These are phyloP conservation scores for Hypomecis atomaria DNA, from an alignment of 2,888 invertebrate species.

Conservation along the genomic window DNA sequence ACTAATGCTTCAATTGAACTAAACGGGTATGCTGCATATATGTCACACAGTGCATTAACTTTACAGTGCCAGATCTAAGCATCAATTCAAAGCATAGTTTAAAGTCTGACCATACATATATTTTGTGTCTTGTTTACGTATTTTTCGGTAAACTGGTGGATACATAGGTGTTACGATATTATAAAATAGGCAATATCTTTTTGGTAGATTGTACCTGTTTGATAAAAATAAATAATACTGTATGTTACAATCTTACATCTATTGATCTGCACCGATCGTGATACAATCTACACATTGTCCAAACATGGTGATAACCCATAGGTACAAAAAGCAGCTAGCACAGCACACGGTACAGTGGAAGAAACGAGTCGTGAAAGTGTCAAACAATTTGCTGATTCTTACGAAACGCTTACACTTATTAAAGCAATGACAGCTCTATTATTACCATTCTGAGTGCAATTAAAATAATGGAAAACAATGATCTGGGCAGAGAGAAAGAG, in stretches of 20 bases:
- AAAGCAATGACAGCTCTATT: conserved; percentile 85
- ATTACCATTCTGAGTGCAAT: conserved; percentile 82
- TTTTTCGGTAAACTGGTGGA: neutral
- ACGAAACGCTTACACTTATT: conserved; percentile 82
- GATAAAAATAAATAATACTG: conserved; percentile 34
- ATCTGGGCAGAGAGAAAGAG: conserved; percentile 77
- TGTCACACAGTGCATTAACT: conserved; percentile 70
- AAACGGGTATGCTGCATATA: conserved; percentile 42
- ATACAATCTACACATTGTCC: conserved; percentile 73
- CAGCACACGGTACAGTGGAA: conserved; percentile 84
- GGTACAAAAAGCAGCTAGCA: conserved; percentile 85
- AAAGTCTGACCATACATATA: conserved; percentile 23
- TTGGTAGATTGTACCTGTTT: conserved; percentile 21
- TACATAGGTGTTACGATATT: conserved; percentile 10
- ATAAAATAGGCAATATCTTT: conserved; percentile 17
- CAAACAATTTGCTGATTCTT: conserved; percentile 80
- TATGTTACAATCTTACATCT: conserved; percentile 41
- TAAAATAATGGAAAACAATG: conserved; percentile 68
- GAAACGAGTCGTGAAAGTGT: conserved; percentile 82
- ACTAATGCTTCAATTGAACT: conserved; percentile 44
- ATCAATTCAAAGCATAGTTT: conserved; percentile 42
- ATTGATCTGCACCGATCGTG: conserved; percentile 65
- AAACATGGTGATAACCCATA: conserved; percentile 82
- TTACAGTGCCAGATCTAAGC: conserved; percentile 71
- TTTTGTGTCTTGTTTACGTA: conserved; percentile 6